A percentile compares a stretch with the other conserved stretches of the same genome.
Evolutionary conservation across 1,140 invertebrate genomes (phyloP).

Genomic region (Lamellibrachia luymesi): DNA sequence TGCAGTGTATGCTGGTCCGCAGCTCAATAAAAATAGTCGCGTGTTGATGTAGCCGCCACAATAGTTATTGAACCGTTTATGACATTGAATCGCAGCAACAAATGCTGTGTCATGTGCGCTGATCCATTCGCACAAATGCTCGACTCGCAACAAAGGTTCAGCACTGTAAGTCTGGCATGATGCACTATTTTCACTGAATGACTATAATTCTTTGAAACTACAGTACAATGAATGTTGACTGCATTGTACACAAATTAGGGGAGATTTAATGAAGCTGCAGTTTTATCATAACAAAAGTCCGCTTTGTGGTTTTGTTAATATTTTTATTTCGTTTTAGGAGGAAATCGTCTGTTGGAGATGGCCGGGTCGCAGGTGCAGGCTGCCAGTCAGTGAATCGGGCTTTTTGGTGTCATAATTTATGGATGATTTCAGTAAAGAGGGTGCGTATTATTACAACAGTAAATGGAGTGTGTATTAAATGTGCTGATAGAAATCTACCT

Average conservation of each 20-base stretch:
- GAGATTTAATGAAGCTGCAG: not conserved
- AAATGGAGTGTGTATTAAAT: not conserved
- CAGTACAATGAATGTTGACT: no score
- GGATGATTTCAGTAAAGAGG: not conserved
- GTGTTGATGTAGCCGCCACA: no score
- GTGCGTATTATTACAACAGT: not conserved
- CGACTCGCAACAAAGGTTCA: no score
- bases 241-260: not conserved
- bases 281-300: not conserved
- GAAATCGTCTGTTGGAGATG: constrained; percentile 16
- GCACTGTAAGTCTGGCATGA: no score
- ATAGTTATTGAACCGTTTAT: no score
- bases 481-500: not conserved
- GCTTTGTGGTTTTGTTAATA: not conserved
- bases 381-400: not conserved
- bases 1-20: no score
- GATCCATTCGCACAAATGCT: no score
- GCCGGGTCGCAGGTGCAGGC: constrained; percentile 20
- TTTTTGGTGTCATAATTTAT: not conserved
- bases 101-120: no score
- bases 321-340: constrained; percentile 22
- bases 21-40: no score
- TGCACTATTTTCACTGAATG: no score
- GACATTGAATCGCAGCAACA: no score
- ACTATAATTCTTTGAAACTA: no score